Conservation (phyloP, 2,113 vertebrate genomes). For the Gallinago media region DNA sequence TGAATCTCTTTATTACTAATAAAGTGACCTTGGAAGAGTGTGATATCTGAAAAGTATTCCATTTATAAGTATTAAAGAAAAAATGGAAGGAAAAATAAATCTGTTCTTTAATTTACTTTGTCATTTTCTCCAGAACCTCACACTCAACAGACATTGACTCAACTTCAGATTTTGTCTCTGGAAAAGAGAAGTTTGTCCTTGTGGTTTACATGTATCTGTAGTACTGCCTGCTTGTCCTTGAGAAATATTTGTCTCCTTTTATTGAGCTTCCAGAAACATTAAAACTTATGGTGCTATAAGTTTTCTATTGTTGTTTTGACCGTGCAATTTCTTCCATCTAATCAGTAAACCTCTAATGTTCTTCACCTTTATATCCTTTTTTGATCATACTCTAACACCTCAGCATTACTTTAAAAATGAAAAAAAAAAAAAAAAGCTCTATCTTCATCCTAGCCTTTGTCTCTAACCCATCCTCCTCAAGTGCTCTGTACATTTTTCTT, state of each 20-base stretch:
- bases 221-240: neutral
- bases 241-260: neutral
- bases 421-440: neutral
- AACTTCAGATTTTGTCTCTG: neutral
- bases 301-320: neutral
- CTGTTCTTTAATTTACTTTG: neutral
- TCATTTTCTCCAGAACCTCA: neutral
- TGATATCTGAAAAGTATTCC: neutral
- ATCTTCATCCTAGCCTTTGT: neutral
- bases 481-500: neutral
- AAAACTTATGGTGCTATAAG: slow-evolving; percentile 30
- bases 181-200: neutral
- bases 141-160: neutral
- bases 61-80: neutral
- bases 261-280: slow-evolving; percentile 30
- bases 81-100: neutral
- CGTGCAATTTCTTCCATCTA: neutral
- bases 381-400: neutral
- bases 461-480: neutral
- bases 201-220: neutral
- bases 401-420: neutral
- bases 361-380: neutral
- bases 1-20: neutral
- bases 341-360: neutral
- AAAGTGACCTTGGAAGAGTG: neutral